phyloP scores from a whole-genome alignment of 1,140 invertebrate genomes.

The Papilio polytes region DNA sequence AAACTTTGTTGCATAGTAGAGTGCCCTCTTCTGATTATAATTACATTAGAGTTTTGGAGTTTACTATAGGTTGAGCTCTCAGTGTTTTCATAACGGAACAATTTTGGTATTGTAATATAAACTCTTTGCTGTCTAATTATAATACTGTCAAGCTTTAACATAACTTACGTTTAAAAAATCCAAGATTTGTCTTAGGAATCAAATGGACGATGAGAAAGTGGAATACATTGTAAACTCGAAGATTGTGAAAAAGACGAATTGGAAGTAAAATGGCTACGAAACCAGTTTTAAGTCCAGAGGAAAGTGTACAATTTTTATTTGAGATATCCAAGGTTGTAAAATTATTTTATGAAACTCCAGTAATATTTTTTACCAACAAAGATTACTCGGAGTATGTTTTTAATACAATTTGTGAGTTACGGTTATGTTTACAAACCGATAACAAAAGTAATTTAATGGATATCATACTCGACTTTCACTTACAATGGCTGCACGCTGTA shows the following conservation, averaged over 20 bases:
- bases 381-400: slow-evolving; percentile 73
- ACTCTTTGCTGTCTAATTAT: not conserved
- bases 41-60: too few species aligned
- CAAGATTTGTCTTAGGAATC: not conserved
- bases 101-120: not conserved
- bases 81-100: too few species aligned
- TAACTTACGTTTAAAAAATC: not conserved
- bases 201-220: not conserved
- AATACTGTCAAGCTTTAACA: not conserved
- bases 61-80: too few species aligned
- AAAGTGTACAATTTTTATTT: slow-evolving; percentile 60
- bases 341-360: slow-evolving; percentile 70
- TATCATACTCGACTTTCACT: slow-evolving; percentile 68
- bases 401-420: slow-evolving; percentile 65
- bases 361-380: slow-evolving; percentile 70
- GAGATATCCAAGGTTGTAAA: slow-evolving; percentile 73
- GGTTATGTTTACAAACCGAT: slow-evolving; percentile 54
- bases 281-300: slow-evolving; percentile 50
- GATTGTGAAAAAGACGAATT: slow-evolving; percentile 35
- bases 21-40: too few species aligned
- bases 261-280: slow-evolving; percentile 18
- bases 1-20: too few species aligned
- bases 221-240: not conserved
- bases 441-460: slow-evolving; percentile 63
- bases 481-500: slow-evolving; percentile 70